A percentile compares a stretch with the other conserved stretches of the same genome.
Conservation (phyloP, 1,140 invertebrate genomes). For the Arctopsyche grandis region DNA sequence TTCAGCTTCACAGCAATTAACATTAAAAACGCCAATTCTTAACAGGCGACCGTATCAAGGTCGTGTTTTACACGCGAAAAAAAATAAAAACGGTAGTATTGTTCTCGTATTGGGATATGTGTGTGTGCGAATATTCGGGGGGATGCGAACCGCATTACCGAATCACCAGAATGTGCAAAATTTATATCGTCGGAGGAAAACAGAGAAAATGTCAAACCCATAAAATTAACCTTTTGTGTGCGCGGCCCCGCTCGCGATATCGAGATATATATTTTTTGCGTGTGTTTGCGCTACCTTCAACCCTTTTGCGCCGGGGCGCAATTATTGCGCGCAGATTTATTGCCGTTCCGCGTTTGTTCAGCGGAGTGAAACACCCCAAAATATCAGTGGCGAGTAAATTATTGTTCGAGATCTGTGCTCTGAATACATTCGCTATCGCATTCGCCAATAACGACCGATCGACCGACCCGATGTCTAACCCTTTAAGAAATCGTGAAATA, state of each 20-base stretch:
- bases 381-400: conserved; percentile 47
- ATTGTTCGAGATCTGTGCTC: conserved; percentile 36
- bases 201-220: conserved; percentile 55
- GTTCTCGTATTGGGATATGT: neutral
- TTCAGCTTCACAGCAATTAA: conserved; percentile 5
- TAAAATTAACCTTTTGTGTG: conserved; percentile 54
- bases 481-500: conserved; percentile 15
- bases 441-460: neutral
- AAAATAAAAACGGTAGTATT: conserved; percentile 3
- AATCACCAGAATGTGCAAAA: conserved; percentile 47
- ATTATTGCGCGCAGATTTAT: conserved; percentile 55
- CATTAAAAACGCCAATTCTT: conserved; percentile 1
- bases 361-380: conserved; percentile 51
- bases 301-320: conserved; percentile 50
- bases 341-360: conserved; percentile 55
- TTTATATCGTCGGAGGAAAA: conserved; percentile 48
- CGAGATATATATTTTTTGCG: conserved; percentile 44
- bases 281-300: conserved; percentile 42
- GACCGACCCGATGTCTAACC: neutral
- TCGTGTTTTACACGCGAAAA: conserved; percentile 27
- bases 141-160: conserved; percentile 42
- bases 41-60: neutral
- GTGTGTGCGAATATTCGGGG: neutral
- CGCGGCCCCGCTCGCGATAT: conserved; percentile 49
- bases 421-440: conserved; percentile 17